Evolutionary conservation across 1,140 invertebrate species (phyloP).

Genomic region (Elymnias hypermnestra): DNA sequence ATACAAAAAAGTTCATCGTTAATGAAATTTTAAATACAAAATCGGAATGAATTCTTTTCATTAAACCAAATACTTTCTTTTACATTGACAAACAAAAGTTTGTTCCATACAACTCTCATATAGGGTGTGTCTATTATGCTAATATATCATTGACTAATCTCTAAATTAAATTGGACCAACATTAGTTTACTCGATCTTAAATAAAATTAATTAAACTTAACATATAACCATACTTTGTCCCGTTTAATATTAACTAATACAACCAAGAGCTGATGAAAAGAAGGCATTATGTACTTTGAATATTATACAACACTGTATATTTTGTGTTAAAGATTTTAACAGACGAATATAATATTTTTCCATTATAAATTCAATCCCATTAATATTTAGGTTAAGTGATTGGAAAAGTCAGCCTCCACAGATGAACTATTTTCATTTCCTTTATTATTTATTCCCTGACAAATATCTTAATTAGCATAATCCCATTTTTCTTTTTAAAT

Average conservation of each 20-base stretch:
- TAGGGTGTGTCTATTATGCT: conserved; percentile 18
- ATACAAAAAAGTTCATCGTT: conserved; percentile 35
- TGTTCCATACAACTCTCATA: not conserved
- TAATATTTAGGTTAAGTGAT: no score
- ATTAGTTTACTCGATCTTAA: conserved; percentile 26
- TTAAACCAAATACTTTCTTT: not conserved
- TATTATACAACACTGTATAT: conserved; percentile 9
- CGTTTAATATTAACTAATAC: conserved; percentile 17
- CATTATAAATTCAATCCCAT: not conserved
- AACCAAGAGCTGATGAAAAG: conserved; percentile 11
- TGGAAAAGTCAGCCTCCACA: no score
- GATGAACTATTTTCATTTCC: no score
- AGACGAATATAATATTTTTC: not conserved
- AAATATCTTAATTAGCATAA: no score
- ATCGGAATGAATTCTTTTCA: not conserved
- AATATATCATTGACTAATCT: conserved; percentile 25
- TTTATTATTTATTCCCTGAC: no score
- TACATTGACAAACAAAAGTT: not conserved
- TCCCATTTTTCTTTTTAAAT: no score
- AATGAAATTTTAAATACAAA: not conserved
- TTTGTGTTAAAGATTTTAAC: not conserved
- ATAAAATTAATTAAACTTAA: conserved; percentile 29
- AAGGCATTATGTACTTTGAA: conserved; percentile 2
- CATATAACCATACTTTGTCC: conserved; percentile 26
- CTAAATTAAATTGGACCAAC: conserved; percentile 42